Percentiles rank a stretch among this genome's conserved stretches.
Evolutionary conservation across 35 echinoderm and acorn worm species (phyloP).

Genomic region (Apostichopus californicus): DNA sequence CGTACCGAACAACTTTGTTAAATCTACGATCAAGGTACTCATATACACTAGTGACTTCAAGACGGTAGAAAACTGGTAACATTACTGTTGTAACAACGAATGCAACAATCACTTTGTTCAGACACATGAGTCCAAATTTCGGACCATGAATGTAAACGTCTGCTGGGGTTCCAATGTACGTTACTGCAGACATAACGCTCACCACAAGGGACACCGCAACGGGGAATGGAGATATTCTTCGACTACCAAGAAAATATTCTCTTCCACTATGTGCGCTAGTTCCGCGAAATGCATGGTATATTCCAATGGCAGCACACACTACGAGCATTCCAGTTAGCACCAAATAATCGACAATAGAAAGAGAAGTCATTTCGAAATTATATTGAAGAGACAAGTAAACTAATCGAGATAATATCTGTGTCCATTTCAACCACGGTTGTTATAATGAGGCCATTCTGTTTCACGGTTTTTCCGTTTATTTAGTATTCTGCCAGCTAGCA

Average conservation of each 20-base stretch:
- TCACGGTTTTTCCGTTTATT: too few relatives aligned
- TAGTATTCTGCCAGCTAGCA: too few relatives aligned
- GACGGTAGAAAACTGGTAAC: constrained; percentile 45
- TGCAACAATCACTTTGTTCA: constrained; percentile 33
- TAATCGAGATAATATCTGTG: too few relatives aligned
- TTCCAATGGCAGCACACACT: not conserved
- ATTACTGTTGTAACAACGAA: constrained; percentile 8
- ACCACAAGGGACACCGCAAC: constrained; percentile 31
- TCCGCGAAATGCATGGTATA: constrained; percentile 33
- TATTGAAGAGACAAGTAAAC: not conserved
- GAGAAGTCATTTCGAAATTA: not conserved
- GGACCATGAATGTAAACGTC: constrained; percentile 51
- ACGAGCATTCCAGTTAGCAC: not conserved
- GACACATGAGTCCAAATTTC: constrained; percentile 33
- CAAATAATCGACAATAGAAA: constrained; percentile 8
- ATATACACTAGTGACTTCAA: constrained; percentile 40
- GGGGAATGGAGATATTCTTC: not conserved
- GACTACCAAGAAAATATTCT: constrained; percentile 31
- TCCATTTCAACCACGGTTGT: too few relatives aligned
- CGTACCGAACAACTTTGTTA: constrained; percentile 32
- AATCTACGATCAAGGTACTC: constrained; percentile 38
- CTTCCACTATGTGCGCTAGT: not conserved
- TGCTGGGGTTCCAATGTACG: constrained; percentile 37
- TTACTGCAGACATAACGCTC: constrained; percentile 35
- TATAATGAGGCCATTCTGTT: too few relatives aligned